phyloP scores from a whole-genome alignment of 2,888 invertebrate genomes.

The Eupithecia subumbrata region DNA sequence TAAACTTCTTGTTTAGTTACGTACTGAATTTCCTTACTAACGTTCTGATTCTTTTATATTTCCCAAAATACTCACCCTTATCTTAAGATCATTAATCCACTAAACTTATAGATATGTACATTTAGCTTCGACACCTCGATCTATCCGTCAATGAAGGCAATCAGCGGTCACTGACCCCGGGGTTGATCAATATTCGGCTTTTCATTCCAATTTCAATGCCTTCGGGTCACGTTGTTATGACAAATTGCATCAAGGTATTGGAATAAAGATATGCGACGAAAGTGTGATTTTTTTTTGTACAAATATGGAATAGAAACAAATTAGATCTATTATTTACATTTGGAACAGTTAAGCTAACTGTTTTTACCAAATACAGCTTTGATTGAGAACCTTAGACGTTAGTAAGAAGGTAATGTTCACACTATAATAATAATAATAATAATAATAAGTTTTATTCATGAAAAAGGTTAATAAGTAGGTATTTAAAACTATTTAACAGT shows the following conservation, averaged over 20 bases:
- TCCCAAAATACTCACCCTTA: neutral
- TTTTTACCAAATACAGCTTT: too few relatives aligned
- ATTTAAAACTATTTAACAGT: too few relatives aligned
- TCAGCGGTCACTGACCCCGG: slow-evolving; percentile 65
- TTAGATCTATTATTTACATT: too few relatives aligned
- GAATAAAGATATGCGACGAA: neutral
- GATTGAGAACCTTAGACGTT: neutral
- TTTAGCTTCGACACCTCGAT: slow-evolving; percentile 33
- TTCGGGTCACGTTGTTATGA: slow-evolving; percentile 48
- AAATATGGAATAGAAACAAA: too few relatives aligned
- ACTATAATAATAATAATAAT: too few relatives aligned
- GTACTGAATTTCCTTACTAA: neutral
- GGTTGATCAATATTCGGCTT: slow-evolving; percentile 70
- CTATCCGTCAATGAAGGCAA: slow-evolving; percentile 64
- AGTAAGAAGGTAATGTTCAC: too few relatives aligned
- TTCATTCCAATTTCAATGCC: slow-evolving; percentile 65
- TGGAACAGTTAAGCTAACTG: too few relatives aligned
- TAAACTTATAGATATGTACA: slow-evolving; percentile 16
- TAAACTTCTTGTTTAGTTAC: neutral
- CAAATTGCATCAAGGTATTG: slow-evolving; percentile 33
- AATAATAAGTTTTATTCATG: too few relatives aligned
- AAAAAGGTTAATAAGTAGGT: too few relatives aligned
- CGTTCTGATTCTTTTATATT: neutral
- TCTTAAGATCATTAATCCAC: slow-evolving; percentile 5
- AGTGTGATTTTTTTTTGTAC: neutral